Evolutionary conservation across 1,140 invertebrate genomes (phyloP), one percentile per base, ranked within the genome.

Genomic region (Philotrypesis tridentata): DNA sequence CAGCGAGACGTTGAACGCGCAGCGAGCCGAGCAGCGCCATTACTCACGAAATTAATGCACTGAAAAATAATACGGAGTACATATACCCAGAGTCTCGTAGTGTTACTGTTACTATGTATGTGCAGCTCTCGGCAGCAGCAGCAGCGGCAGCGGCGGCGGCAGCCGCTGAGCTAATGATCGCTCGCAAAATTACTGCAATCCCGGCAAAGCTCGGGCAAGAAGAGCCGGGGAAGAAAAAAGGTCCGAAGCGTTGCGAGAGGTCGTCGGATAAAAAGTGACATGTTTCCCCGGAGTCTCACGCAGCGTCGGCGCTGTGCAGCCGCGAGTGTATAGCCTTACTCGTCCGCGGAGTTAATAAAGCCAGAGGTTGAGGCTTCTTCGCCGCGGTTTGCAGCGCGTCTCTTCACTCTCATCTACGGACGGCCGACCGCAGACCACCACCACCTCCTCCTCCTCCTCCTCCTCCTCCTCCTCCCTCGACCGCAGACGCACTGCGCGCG

Each of bases 301-400:
- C 61, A 65, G 23, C 8, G 23, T 79, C 80, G 67, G 83, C 84
- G 12, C 55, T 9, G 33, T 11, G 55, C 14, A 60, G n/a, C n/a
- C 14, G 55, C 55, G 55, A 88, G 82, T 87, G 86, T 86, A 88
- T 87, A 89, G 86, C 87, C 85, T 89, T 87, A 88, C 82, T 84
- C 43, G 1, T 17, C 83, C 82, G n/a, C n/a, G n/a, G 85, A 88
- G 88, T 89, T 90, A 89, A 90, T 90, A 90, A 89, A 90, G 87
- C 88, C 82, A 87, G 84, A 80, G 86, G 86, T 87, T 85, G 86
- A 85, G 85, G 70, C 21, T 2, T 2, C 27, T 11, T 11, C 6
- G 31, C 67, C 29, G 14, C 29, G 31, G 29, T 70, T 70, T 70
- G 27, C 63, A 2, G 3, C 25, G 4, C 63, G 4, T 29, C 27